A percentile compares a stretch with the other conserved stretches of the same genome.
Conservation (phyloP, 1,140 invertebrate genomes). For the Panagrolaimus sp. region DNA sequence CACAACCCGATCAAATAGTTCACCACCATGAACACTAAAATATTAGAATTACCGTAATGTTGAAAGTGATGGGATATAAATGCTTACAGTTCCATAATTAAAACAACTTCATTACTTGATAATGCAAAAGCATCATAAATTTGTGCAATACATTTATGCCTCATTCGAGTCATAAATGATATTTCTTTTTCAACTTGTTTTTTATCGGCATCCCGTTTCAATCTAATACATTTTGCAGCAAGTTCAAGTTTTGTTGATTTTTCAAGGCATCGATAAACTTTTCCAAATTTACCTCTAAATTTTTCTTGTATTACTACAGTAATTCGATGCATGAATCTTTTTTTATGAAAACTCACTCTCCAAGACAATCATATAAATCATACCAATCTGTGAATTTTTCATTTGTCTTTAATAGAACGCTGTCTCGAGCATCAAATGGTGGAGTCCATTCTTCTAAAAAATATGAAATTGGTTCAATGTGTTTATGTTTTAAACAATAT, state of each 20-base stretch:
- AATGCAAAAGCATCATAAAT: constrained; percentile 65
- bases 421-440: constrained; percentile 61
- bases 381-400: constrained; percentile 63
- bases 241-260: constrained; percentile 48
- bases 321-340: constrained; percentile 5
- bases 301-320: constrained; percentile 19
- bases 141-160: constrained; percentile 65
- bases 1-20: constrained; percentile 65
- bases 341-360: constrained; percentile 61
- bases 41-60: constrained; percentile 12
- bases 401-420: constrained; percentile 59
- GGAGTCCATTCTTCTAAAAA: constrained; percentile 59
- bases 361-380: constrained; percentile 60
- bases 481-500: no score
- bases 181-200: constrained; percentile 60
- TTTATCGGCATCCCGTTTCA: constrained; percentile 49
- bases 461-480: constrained; percentile 10
- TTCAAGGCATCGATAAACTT: constrained; percentile 55
- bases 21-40: constrained; percentile 62
- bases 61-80: constrained; percentile 15
- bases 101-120: constrained; percentile 64
- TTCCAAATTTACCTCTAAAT: constrained; percentile 81
- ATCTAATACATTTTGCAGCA: constrained; percentile 55
- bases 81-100: constrained; percentile 69
- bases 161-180: constrained; percentile 62